phyloP scores from a whole-genome alignment of 2,113 vertebrate genomes.

The Nanorana parkeri region DNA sequence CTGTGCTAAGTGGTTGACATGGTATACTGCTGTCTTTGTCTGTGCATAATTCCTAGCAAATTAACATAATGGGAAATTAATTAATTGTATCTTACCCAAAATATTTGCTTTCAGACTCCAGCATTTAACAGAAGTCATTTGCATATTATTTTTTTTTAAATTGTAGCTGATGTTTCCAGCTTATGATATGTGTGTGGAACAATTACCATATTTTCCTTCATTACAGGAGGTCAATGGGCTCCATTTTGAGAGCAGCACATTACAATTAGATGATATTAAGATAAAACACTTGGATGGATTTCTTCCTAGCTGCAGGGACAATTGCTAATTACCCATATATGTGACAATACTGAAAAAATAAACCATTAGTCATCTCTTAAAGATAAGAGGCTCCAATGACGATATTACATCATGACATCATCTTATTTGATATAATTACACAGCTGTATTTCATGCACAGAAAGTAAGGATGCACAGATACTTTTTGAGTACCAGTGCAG shows the following conservation, averaged over 20 bases:
- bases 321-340: constrained; percentile 7
- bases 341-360: not conserved
- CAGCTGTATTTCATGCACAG: no score
- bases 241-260: not conserved
- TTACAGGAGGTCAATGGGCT: not conserved
- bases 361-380: no score
- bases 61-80: constrained; percentile 47
- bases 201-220: not conserved
- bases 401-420: no score
- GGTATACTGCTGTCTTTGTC: not conserved
- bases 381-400: no score
- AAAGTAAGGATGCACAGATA: no score
- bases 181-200: not conserved
- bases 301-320: not conserved
- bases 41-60: constrained; percentile 23
- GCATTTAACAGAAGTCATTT: constrained; percentile 7
- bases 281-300: constrained; percentile 13
- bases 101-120: constrained; percentile 11
- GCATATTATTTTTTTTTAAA: not conserved
- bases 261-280: constrained; percentile 22
- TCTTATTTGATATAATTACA: no score
- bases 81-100: constrained; percentile 25
- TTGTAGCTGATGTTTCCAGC: not conserved
- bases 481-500: no score
- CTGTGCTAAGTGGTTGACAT: not conserved